phyloP scores from a whole-genome alignment of 1,140 invertebrate genomes.

The Drosophila funebris region DNA sequence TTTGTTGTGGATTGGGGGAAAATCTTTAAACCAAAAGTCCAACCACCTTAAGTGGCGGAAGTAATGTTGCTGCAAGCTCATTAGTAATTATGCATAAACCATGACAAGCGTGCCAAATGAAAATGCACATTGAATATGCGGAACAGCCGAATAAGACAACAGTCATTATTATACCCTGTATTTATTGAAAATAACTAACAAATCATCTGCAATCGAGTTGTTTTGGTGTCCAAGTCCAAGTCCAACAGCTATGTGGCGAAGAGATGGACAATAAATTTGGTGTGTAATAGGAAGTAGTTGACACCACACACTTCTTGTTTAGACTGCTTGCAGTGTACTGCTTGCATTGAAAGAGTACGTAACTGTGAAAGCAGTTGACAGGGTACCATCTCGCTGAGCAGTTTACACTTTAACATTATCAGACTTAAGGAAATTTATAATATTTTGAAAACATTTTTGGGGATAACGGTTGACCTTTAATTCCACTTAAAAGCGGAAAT shows the following conservation, averaged over 20 bases:
- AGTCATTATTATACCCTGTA: conserved; percentile 7
- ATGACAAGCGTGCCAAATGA: conserved; percentile 20
- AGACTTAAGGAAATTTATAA: not conserved
- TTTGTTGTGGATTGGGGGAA: not conserved
- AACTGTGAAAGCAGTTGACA: too few relatives aligned
- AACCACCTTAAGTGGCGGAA: not conserved
- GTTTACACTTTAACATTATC: not conserved
- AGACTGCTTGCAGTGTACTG: too few relatives aligned
- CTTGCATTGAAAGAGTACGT: too few relatives aligned
- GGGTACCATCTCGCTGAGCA: not conserved
- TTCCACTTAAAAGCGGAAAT: not conserved
- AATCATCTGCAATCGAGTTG: not conserved
- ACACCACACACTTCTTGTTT: too few relatives aligned
- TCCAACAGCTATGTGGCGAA: too few relatives aligned
- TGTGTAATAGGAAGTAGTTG: too few relatives aligned
- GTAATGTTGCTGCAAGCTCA: not conserved
- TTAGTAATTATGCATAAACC: conserved; percentile 12
- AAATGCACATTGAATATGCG: conserved; percentile 8
- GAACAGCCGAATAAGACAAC: conserved; percentile 7
- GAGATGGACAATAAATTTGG: too few relatives aligned
- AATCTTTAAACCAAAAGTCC: conserved; percentile 2
- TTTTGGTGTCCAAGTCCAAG: not conserved
- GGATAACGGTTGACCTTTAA: not conserved
- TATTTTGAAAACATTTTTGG: not conserved
- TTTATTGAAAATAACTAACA: not conserved